Percentiles rank a stretch among this genome's conserved stretches.
Evolutionary conservation across 2,888 invertebrate species (phyloP).

Genomic region (Megastigmus dorsalis): DNA sequence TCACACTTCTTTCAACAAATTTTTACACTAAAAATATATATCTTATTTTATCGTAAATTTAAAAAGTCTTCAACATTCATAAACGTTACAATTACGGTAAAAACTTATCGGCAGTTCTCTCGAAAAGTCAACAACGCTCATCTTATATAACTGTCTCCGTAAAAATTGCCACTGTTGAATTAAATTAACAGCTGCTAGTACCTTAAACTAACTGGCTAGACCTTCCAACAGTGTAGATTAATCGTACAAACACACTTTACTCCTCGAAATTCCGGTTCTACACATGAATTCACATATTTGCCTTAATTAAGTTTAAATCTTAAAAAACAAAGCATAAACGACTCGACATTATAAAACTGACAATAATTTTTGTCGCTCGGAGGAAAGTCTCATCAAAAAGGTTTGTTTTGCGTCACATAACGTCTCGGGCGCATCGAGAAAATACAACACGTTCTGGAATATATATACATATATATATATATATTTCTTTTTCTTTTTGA

Average conservation of each 20-base stretch:
- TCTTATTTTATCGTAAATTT: constrained; percentile 35
- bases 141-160: constrained; percentile 8
- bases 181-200: constrained; percentile 8
- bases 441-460: constrained; percentile 29
- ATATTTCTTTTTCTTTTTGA: too few species aligned
- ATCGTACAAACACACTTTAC: constrained; percentile 21
- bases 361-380: constrained; percentile 1
- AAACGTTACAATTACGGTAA: constrained; percentile 51
- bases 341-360: not conserved
- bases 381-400: constrained; percentile 14
- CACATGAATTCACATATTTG: not conserved
- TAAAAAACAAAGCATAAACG: constrained; percentile 2
- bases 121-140: constrained; percentile 45
- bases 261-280: constrained; percentile 19
- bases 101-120: constrained; percentile 28
- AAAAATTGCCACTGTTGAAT: constrained; percentile 24
- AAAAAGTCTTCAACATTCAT: constrained; percentile 53
- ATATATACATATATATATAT: too few species aligned
- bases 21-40: constrained; percentile 31
- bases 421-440: not conserved
- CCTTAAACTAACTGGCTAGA: constrained; percentile 12
- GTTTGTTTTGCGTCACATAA: not conserved
- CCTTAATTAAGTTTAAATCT: constrained; percentile 8
- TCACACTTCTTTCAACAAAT: constrained; percentile 20
- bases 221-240: constrained; percentile 38